phyloP scores from a whole-genome alignment of 1,140 invertebrate species.

The Drosophila orosa region DNA sequence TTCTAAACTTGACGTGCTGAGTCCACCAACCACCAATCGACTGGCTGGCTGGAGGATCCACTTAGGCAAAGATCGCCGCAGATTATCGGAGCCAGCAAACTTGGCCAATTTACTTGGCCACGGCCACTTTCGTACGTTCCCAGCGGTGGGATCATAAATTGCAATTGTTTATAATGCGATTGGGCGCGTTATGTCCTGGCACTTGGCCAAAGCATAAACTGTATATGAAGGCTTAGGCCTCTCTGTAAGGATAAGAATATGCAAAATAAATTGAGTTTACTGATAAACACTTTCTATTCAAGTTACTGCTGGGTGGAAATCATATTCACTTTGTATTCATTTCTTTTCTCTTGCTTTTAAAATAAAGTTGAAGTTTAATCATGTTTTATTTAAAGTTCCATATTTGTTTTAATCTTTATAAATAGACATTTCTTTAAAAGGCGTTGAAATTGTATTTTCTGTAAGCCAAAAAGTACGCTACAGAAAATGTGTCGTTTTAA shows the following conservation, averaged over 20 bases:
- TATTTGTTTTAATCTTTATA: too few species aligned
- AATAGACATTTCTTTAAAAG: background rate
- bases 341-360: background rate
- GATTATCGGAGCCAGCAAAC: constrained; percentile 30
- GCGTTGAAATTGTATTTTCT: background rate
- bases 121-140: constrained; percentile 37
- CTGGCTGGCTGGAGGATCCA: constrained; percentile 17
- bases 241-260: background rate
- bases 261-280: background rate
- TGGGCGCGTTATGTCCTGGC: constrained; percentile 42
- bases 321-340: background rate
- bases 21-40: constrained; percentile 33
- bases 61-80: constrained; percentile 45
- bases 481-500: background rate
- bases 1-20: constrained; percentile 79
- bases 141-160: constrained; percentile 54
- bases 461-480: constrained; percentile 12
- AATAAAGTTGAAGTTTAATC: too few species aligned
- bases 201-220: constrained; percentile 14
- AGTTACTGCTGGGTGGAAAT: background rate
- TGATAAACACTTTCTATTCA: too few species aligned
- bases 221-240: background rate
- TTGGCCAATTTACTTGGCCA: constrained; percentile 38
- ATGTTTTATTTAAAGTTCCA: too few species aligned
- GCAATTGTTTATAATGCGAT: constrained; percentile 56